phyloP scores from a whole-genome alignment of 53 echinoderm and acorn worm genomes.

The Patiria pectinifera region DNA sequence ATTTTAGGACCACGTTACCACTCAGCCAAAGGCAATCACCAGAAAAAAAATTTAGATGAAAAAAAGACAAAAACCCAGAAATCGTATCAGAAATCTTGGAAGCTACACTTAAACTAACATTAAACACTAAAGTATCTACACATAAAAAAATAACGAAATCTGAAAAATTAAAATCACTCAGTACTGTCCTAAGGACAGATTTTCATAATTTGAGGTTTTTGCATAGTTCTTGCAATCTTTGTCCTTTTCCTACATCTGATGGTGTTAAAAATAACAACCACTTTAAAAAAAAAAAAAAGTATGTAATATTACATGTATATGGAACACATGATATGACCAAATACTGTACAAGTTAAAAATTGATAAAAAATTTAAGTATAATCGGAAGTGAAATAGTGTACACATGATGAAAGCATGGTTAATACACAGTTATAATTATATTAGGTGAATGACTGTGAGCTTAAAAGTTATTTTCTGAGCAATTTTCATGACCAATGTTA shows the following conservation, averaged over 20 bases:
- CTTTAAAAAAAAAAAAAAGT: not conserved
- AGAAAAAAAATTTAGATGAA: too few species aligned
- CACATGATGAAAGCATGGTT: conserved; percentile 51
- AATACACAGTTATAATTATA: too few species aligned
- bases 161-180: not conserved
- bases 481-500: too few species aligned
- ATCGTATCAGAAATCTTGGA: not conserved
- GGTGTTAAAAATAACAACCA: not conserved
- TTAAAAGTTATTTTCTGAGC: too few species aligned
- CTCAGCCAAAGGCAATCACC: too few species aligned
- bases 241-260: not conserved
- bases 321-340: not conserved
- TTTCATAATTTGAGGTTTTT: not conserved
- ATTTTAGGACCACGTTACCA: too few species aligned
- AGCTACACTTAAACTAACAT: not conserved
- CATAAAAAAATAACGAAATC: not conserved
- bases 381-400: conserved; percentile 24
- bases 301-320: conserved; percentile 4
- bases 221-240: not conserved
- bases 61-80: too few species aligned
- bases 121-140: not conserved
- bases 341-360: conserved; percentile 42
- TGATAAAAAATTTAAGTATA: conserved; percentile 26
- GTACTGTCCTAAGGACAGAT: not conserved
- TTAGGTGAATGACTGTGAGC: too few species aligned